phyloP scores from a whole-genome alignment of 2,113 vertebrate genomes.

The Chrysochloris asiatica region DNA sequence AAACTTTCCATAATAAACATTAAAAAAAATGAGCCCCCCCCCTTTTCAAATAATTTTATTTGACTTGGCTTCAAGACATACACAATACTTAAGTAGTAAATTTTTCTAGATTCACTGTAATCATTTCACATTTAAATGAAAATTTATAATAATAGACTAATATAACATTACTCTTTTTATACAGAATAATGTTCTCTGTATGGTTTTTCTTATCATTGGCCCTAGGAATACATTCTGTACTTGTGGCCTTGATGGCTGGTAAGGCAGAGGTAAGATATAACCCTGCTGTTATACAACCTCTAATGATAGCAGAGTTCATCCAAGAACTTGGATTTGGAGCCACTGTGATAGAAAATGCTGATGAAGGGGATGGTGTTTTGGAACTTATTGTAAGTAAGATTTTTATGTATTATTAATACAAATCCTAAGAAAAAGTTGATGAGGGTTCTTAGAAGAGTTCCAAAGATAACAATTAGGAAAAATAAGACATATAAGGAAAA shows the following conservation, averaged over 20 bases:
- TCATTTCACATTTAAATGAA: slow-evolving; percentile 47
- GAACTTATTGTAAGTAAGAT: slow-evolving; percentile 93
- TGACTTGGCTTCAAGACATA: slow-evolving; percentile 38
- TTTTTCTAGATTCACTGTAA: slow-evolving; percentile 48
- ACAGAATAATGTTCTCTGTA: neutral
- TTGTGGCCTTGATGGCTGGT: slow-evolving; percentile 98
- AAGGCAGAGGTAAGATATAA: slow-evolving; percentile 98
- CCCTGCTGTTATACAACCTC: slow-evolving; percentile 89
- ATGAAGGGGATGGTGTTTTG: slow-evolving; percentile 91
- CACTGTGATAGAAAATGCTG: slow-evolving; percentile 92
- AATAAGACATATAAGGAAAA: slow-evolving; percentile 38
- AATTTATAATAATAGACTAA: too few relatives aligned
- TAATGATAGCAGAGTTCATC: slow-evolving; percentile 90
- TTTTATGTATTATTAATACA: slow-evolving; percentile 24
- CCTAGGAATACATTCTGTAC: slow-evolving; percentile 93
- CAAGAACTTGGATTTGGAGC: slow-evolving; percentile 95
- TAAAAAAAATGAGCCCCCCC: slow-evolving; percentile 14
- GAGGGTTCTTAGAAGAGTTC: neutral
- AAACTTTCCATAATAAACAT: slow-evolving; percentile 41
- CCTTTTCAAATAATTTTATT: slow-evolving; percentile 39
- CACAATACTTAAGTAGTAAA: slow-evolving; percentile 27
- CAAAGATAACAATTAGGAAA: slow-evolving; percentile 14
- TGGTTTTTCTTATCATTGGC: slow-evolving; percentile 63
- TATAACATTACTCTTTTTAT: slow-evolving; percentile 30
- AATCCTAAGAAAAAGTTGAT: slow-evolving; percentile 1